Evolutionary conservation across 2,113 vertebrate species (phyloP).

Genomic region (Montifringilla adamsi): DNA sequence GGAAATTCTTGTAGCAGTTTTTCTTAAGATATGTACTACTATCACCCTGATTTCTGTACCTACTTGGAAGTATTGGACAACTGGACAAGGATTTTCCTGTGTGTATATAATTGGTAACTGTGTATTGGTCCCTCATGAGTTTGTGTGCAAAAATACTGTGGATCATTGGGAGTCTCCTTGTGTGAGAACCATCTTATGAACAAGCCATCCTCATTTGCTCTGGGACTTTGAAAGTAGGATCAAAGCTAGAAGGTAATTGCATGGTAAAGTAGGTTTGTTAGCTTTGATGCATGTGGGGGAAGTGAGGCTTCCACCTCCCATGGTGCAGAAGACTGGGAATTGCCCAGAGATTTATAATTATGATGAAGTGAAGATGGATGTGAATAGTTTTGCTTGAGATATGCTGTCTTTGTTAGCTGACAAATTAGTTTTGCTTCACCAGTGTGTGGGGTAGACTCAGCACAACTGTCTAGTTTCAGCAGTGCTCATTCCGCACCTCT

Average conservation of each 20-base stretch:
- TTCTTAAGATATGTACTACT: neutral
- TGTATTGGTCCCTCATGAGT: neutral
- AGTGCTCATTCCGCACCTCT: neutral
- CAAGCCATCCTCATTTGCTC: neutral
- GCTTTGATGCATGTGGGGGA: neutral
- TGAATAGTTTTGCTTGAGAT: neutral
- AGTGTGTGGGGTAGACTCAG: neutral
- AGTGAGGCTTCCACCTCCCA: neutral
- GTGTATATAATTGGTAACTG: neutral
- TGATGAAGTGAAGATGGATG: neutral
- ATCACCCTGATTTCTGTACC: neutral
- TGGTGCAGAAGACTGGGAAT: neutral
- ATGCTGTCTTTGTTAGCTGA: neutral
- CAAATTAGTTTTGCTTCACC: neutral
- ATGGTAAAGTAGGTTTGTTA: neutral
- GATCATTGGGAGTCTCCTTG: neutral
- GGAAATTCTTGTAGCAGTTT: neutral
- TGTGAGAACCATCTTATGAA: neutral
- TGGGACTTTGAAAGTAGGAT: neutral
- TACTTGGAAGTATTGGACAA: neutral
- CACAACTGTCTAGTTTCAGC: neutral
- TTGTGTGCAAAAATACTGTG: neutral
- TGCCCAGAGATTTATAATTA: neutral
- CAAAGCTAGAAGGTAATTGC: constrained; percentile 6
- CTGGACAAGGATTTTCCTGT: neutral